Evolutionary conservation across 2,113 vertebrate genomes (phyloP).

Genomic region (mouse (Mus musculus)): DNA sequence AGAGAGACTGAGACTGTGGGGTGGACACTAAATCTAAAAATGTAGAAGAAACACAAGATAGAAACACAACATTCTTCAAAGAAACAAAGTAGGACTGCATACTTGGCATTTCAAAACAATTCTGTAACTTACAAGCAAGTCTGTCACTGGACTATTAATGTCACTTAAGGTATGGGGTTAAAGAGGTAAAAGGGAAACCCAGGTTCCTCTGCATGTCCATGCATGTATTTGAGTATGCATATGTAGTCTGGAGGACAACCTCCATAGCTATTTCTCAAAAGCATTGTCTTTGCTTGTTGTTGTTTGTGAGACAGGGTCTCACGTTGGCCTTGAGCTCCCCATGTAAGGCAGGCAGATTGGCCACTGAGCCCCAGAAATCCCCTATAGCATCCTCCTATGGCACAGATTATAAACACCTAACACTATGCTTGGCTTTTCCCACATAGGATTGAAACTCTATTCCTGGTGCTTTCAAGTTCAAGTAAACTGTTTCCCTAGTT

Average conservation of each 20-base stretch:
- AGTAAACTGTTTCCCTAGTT: background rate
- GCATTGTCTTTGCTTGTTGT: background rate
- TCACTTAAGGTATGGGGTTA: background rate
- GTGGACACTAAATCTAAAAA: background rate
- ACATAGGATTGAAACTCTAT: background rate
- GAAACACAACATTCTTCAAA: constrained; percentile 7
- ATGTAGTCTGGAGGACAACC: background rate
- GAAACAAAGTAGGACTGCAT: background rate
- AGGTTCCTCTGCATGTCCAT: background rate
- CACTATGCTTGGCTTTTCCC: background rate
- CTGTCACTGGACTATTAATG: constrained; percentile 4
- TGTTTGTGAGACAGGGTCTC: background rate
- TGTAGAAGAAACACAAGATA: constrained; percentile 25
- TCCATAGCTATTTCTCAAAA: background rate
- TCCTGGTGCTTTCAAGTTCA: background rate
- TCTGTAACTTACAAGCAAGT: constrained; percentile 55
- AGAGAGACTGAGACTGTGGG: too few species aligned
- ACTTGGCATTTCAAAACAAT: constrained; percentile 47
- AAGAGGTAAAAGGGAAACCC: background rate
- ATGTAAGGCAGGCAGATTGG: background rate
- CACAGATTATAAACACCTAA: background rate
- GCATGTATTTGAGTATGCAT: background rate
- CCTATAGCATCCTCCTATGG: background rate
- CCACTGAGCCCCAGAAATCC: background rate
- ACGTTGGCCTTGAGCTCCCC: background rate